Evolutionary conservation across 2,797 vertebrate species (phyloP), one percentile per base, ranked within the genome.

Genomic region (Gymnoscopelus braueri): DNA sequence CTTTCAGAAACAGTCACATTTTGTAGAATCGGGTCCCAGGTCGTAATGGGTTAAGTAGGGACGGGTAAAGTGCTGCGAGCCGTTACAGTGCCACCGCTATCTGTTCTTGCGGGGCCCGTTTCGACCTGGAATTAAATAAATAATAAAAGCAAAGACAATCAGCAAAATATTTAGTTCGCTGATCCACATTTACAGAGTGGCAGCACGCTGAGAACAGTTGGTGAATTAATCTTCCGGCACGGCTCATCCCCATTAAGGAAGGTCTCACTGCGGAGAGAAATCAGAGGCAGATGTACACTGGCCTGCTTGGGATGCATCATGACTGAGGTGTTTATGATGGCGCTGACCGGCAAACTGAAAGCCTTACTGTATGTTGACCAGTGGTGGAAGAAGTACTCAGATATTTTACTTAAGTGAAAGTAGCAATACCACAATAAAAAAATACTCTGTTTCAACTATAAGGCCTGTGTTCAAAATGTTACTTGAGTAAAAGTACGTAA

Each of bases 91-190:
- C 12, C 23, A 7, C 39, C 39, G 39, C 39, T 8, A 60, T 79
- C 72, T 78, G 74, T 79, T 86, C 78, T 75, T 8, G 39, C 68
- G 70, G 19, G 67, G 66, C 72, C 62, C 65, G 58, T 75, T 77
- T 77, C 77, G 71, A 63, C 81, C 9, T 9, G 7, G 8, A 44
- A 44, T 44, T 44, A 88, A 85, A 88, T 87, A 85, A 84, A 84
- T 62, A 76, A 84, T 12, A 61, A 50, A 63, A 66, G 39, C 23
- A 23, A 44, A 65, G n/a, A 61, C 50, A 59, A 87, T 86, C 75
- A 80, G 76, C 29, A 23, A 83, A 84, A 81, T 79, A 85, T 84
- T 86, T 79, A 79, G 74, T 73, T 76, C 39, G 26, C 67, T 74
- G 81, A 81, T 84, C 83, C 83, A 85, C 78, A 80, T 81, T 89